Base-by-base conservation (phyloP, 1,140 invertebrate genomes). In the Planococcus citri region DNA sequence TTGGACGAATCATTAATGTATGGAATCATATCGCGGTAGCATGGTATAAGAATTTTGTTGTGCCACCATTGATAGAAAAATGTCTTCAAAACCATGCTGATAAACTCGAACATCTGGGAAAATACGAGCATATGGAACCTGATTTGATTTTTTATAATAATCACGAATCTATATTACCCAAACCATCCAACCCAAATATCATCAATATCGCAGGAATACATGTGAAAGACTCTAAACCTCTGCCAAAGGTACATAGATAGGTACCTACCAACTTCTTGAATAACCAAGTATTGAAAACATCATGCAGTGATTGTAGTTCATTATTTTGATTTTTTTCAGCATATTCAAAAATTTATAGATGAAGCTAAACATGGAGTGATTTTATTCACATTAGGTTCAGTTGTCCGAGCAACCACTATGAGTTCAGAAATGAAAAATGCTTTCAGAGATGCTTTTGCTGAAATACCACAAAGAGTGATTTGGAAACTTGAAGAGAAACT, bases 401-500 rank as follows among this genome's bases (percentile, higher is more conserved):
- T 68, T 2, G 12, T 22, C 12, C 27, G 17, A 22, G 20, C 14
- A 8, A 8, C 20, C 4, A 64, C 60, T 64, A 3, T 68, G 6
- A 2, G 1, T 14, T 2, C 27, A 14, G 25, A 68, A 14, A 17
- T 33, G 9, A 8, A 10, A 9, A 21, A 33, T 17, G 20, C 20
- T 8, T 69, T 69, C 22, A 21, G n/a, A 3, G 21, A 69, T 1
- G 68, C 17, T 21, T 51, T 69, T 17, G n/a, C 27, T 24, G 1
- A 69, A 51, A 12, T 69, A 33, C 68, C 68, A 41, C 68, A 86
- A 73, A 80, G 80, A 58, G 78, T 86, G 1, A 70, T 87, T 12
- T 86, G 84, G 83, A 87, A 86, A 74, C 82, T 81, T 74, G 85
- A 86, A 73, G 76, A 77, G 12, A 80, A 82, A 24, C 74, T 61